These are phyloP conservation scores for Clinocottus analis DNA, from an alignment of 2,113 vertebrate species.

Conservation along the genomic window DNA sequence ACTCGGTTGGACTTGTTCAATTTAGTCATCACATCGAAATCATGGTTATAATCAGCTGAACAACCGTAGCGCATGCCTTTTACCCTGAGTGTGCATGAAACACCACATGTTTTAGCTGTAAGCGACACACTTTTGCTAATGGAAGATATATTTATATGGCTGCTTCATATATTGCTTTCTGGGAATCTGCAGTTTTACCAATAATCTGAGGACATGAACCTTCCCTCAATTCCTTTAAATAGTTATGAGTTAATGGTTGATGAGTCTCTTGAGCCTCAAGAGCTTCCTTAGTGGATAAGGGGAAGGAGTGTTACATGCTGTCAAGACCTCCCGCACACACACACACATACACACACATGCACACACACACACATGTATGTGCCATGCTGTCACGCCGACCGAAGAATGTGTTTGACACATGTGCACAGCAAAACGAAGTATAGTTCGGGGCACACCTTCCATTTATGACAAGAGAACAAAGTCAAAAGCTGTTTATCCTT, in stretches of 20 bases:
- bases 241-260: constrained; percentile 90
- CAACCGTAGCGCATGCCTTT: background rate
- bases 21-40: too few relatives aligned
- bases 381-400: background rate
- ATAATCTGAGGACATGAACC: constrained; percentile 93
- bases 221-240: constrained; percentile 94
- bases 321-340: constrained; percentile 59
- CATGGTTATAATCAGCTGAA: background rate
- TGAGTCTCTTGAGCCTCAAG: constrained; percentile 89
- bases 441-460: constrained; percentile 81
- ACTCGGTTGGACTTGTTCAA: background rate
- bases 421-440: constrained; percentile 30
- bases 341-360: constrained; percentile 21
- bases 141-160: background rate
- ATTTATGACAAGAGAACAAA: constrained; percentile 84
- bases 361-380: constrained; percentile 22
- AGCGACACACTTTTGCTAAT: background rate
- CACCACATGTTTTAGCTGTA: background rate
- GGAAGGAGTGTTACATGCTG: constrained; percentile 82
- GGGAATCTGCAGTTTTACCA: constrained; percentile 89
- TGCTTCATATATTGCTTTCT: constrained; percentile 78
- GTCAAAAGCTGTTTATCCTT: constrained; percentile 40
- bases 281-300: constrained; percentile 91
- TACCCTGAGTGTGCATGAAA: background rate
- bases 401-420: constrained; percentile 8